These are phyloP conservation scores for Diloba caeruleocephala DNA, from an alignment of 2,888 invertebrate genomes.

Conservation along the genomic window DNA sequence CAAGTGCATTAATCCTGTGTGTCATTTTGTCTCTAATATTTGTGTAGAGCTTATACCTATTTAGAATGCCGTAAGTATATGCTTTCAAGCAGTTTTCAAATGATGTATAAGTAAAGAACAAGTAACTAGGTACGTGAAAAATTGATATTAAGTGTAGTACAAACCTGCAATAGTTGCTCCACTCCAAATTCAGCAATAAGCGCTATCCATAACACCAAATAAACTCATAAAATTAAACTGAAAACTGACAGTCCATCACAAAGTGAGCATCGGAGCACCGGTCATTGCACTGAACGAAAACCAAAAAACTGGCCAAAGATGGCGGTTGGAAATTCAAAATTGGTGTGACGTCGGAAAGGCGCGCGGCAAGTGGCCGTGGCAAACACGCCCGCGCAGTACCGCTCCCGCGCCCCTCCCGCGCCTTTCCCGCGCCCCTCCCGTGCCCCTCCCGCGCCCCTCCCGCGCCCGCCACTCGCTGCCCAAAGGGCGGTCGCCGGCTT, in stretches of 20 bases:
- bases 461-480: constrained; percentile 72
- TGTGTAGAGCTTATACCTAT: no score
- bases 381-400: constrained; percentile 52
- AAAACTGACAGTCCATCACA: constrained; percentile 54
- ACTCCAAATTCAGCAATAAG: constrained; percentile 28
- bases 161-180: constrained; percentile 25
- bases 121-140: no score
- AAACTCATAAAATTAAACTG: constrained; percentile 26
- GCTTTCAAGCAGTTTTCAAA: background rate
- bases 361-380: constrained; percentile 68
- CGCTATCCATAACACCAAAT: constrained; percentile 29
- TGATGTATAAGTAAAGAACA: no score
- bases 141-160: constrained; percentile 4
- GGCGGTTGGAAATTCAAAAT: constrained; percentile 70
- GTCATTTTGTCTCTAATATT: no score
- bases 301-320: constrained; percentile 66
- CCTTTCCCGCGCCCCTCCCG: constrained; percentile 59
- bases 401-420: constrained; percentile 36
- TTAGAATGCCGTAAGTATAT: no score
- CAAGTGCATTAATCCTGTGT: no score
- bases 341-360: constrained; percentile 83
- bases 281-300: constrained; percentile 67
- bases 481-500: constrained; percentile 82
- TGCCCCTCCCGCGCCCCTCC: constrained; percentile 65
- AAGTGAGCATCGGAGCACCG: constrained; percentile 67